Evolutionary conservation across 2,113 vertebrate species (phyloP).

Genomic region (Strix aluco): DNA sequence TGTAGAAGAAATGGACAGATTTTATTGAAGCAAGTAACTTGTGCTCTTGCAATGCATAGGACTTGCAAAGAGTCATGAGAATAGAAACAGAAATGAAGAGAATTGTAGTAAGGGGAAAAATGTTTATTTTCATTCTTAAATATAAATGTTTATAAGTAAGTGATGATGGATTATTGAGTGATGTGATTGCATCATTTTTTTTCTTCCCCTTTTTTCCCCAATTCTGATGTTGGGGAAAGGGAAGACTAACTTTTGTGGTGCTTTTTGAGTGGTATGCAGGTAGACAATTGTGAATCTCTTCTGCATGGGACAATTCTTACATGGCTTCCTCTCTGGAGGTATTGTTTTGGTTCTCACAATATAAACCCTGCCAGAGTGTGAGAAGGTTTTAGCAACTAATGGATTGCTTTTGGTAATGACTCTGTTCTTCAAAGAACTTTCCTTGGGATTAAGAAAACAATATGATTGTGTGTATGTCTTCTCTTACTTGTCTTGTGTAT

Average conservation of each 20-base stretch:
- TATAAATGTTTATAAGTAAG: background rate
- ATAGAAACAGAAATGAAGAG: background rate
- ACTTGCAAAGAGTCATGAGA: background rate
- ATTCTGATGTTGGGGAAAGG: background rate
- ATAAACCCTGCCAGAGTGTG: background rate
- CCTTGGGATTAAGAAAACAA: background rate
- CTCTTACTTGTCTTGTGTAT: background rate
- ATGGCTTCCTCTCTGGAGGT: background rate
- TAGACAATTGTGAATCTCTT: background rate
- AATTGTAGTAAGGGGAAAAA: background rate
- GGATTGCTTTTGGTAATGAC: background rate
- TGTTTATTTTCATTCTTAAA: background rate
- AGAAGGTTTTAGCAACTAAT: background rate
- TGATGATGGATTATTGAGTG: background rate
- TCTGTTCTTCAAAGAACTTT: background rate
- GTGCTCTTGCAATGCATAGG: background rate
- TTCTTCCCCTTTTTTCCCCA: background rate
- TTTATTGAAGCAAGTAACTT: background rate
- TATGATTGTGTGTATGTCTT: background rate
- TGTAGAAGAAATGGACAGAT: background rate
- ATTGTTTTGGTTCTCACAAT: accelerated
- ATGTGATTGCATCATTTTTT: background rate
- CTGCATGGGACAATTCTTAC: background rate
- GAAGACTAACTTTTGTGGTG: background rate
- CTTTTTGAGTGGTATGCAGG: background rate